Evolutionary conservation across 2,888 invertebrate genomes (phyloP).

Genomic region (Hipparchia sbordonii): DNA sequence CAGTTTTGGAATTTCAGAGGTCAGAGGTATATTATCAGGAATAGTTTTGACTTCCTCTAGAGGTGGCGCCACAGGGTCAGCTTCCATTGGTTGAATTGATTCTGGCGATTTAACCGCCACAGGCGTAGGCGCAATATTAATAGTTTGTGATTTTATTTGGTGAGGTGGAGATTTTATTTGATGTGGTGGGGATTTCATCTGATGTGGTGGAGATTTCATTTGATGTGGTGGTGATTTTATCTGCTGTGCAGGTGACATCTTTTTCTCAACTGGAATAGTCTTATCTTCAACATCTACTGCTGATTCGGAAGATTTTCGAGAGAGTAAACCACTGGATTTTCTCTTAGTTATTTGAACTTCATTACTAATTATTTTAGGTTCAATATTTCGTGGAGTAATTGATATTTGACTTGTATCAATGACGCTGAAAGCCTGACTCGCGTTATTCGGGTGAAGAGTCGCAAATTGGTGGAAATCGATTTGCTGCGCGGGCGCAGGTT

Average conservation of each 20-base stretch:
- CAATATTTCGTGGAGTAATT: constrained; percentile 65
- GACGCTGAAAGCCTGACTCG: constrained; percentile 57
- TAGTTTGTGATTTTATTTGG: constrained; percentile 53
- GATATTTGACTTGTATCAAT: constrained; percentile 74
- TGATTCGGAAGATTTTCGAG: constrained; percentile 67
- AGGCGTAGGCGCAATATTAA: constrained; percentile 59
- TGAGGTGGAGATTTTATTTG: constrained; percentile 50
- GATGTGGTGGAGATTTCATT: constrained; percentile 48
- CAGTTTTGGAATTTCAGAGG: constrained; percentile 54
- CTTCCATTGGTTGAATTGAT: constrained; percentile 53
- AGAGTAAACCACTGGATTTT: constrained; percentile 62
- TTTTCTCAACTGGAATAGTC: constrained; percentile 64
- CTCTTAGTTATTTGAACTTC: constrained; percentile 62
- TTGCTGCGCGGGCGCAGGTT: constrained; percentile 54
- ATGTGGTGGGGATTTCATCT: constrained; percentile 48
- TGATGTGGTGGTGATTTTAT: constrained; percentile 46
- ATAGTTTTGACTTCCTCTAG: constrained; percentile 58
- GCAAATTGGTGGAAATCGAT: constrained; percentile 73
- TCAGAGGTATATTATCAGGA: constrained; percentile 55
- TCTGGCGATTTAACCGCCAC: constrained; percentile 64
- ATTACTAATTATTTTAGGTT: constrained; percentile 52
- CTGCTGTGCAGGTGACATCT: constrained; percentile 54
- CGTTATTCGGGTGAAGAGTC: constrained; percentile 63
- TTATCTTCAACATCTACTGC: constrained; percentile 62
- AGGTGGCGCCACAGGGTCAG: constrained; percentile 65